phyloP scores from a whole-genome alignment of 1,140 invertebrate genomes.

The Globodera rostochiensis region DNA sequence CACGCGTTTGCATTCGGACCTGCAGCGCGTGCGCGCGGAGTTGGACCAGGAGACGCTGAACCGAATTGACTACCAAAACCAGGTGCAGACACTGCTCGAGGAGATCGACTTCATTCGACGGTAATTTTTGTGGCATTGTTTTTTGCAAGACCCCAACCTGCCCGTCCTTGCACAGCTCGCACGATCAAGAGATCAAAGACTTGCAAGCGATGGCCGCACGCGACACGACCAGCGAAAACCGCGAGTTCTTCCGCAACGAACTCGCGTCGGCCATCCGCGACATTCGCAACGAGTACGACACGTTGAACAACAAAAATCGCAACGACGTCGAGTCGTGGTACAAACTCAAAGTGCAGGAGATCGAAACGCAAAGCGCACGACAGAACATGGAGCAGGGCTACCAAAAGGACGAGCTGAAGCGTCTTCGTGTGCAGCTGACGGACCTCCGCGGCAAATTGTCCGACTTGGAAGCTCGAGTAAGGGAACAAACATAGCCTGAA shows the following conservation, averaged over 20 bases:
- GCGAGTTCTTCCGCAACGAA: conserved; percentile 69
- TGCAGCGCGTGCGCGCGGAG: conserved; percentile 57
- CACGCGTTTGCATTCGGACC: conserved; percentile 52
- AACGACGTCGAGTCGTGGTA: conserved; percentile 67
- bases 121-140: conserved; percentile 7
- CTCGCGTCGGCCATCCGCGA: conserved; percentile 69
- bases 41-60: conserved; percentile 63
- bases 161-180: background rate
- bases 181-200: conserved; percentile 69
- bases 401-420: conserved; percentile 68
- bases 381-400: conserved; percentile 70
- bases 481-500: background rate
- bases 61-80: conserved; percentile 65
- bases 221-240: conserved; percentile 69
- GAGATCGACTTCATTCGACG: conserved; percentile 63
- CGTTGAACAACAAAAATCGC: conserved; percentile 67
- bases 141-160: background rate
- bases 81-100: conserved; percentile 62
- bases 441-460: conserved; percentile 67
- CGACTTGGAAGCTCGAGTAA: conserved; percentile 68
- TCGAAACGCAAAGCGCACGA: conserved; percentile 68
- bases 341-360: conserved; percentile 68
- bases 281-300: conserved; percentile 69
- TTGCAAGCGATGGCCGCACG: conserved; percentile 68
- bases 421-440: conserved; percentile 66